These are phyloP conservation scores for Drosophila anomalata DNA, from an alignment of 2,888 invertebrate species.

Conservation along the genomic window DNA sequence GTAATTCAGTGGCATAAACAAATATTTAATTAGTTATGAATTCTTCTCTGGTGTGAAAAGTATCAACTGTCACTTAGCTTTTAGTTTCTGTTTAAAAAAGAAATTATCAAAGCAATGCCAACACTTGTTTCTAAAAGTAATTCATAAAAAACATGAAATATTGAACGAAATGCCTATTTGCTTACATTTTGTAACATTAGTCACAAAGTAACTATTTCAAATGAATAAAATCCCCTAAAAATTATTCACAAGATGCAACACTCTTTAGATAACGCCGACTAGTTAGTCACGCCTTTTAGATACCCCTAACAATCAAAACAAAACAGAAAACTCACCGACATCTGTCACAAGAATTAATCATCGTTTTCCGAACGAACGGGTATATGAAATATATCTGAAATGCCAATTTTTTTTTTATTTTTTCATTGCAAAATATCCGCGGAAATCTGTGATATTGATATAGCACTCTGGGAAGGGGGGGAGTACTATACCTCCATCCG, in stretches of 20 bases:
- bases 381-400: not conserved
- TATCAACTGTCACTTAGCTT: not conserved
- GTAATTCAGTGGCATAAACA: constrained; percentile 8
- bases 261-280: constrained; percentile 10
- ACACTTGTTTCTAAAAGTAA: too few relatives aligned
- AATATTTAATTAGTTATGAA: not conserved
- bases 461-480: not conserved
- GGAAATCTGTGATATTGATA: constrained; percentile 14
- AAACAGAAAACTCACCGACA: constrained; percentile 1
- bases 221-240: not conserved
- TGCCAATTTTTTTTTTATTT: too few relatives aligned
- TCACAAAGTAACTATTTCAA: not conserved
- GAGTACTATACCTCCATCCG: not conserved
- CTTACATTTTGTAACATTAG: not conserved
- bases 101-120: not conserved
- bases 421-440: constrained; percentile 2
- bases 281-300: constrained; percentile 6
- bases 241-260: constrained; percentile 2
- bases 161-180: too few relatives aligned
- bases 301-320: constrained; percentile 6
- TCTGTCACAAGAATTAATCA: constrained; percentile 6
- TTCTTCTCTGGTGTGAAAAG: not conserved
- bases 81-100: not conserved
- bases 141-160: too few relatives aligned
- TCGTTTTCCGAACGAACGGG: not conserved